Evolutionary conservation across 35 echinoderm and acorn worm species (phyloP).

Genomic region (Ophioderma brevispina): DNA sequence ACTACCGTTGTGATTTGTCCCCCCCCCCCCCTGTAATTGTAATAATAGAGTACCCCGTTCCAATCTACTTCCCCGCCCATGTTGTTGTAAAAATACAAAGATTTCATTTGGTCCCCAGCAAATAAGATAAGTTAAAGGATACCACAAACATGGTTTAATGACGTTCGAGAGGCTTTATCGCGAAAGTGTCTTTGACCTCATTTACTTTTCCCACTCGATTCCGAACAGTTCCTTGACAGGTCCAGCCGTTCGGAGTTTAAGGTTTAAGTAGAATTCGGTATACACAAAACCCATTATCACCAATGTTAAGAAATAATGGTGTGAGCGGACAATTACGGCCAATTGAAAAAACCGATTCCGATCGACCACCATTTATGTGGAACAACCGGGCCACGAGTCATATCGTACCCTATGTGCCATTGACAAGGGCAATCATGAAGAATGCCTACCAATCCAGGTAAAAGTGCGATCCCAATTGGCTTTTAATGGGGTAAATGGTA

Average conservation of each 20-base stretch:
- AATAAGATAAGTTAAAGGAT: slow-evolving; percentile 70
- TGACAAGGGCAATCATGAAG: slow-evolving; percentile 75
- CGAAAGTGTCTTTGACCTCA: neutral
- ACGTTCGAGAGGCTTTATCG: slow-evolving; percentile 61
- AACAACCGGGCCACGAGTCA: neutral
- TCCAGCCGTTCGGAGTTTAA: slow-evolving; percentile 9
- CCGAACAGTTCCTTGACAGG: too few relatives aligned
- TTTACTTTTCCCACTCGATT: neutral
- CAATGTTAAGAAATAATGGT: slow-evolving; percentile 78
- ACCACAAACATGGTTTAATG: slow-evolving; percentile 76
- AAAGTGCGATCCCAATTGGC: slow-evolving; percentile 51
- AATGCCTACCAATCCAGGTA: slow-evolving; percentile 66
- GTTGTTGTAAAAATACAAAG: slow-evolving; percentile 74
- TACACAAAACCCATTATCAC: slow-evolving; percentile 87
- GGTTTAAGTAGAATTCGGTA: slow-evolving; percentile 73
- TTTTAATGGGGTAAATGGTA: slow-evolving; percentile 47
- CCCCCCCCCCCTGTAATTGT: too few relatives aligned
- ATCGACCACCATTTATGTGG: neutral
- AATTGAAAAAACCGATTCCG: neutral
- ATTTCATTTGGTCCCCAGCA: slow-evolving; percentile 88
- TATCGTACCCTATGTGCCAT: slow-evolving; percentile 36
- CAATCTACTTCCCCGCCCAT: slow-evolving; percentile 64
- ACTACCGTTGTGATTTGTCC: too few relatives aligned
- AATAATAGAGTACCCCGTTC: slow-evolving; percentile 42
- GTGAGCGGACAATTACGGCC: slow-evolving; percentile 64